phyloP scores from a whole-genome alignment of 2,113 vertebrate species.

The Pteropus alecto region DNA sequence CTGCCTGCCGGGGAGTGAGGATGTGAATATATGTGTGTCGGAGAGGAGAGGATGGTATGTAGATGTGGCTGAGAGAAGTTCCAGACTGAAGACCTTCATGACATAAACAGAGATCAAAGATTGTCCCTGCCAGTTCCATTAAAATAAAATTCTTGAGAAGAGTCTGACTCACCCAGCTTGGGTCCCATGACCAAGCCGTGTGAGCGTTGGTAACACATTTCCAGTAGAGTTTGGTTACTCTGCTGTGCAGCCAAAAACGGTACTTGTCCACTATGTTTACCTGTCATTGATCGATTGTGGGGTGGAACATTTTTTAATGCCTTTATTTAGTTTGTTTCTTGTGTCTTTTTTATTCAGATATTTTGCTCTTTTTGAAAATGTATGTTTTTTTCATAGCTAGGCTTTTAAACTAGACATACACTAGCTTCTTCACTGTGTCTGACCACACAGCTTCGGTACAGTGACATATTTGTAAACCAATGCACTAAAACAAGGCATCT shows the following conservation, averaged over 20 bases:
- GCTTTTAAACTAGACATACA: not conserved
- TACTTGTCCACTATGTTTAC: no score
- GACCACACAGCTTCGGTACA: not conserved
- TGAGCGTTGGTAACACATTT: not conserved
- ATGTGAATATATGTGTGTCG: not conserved
- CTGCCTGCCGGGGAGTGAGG: not conserved
- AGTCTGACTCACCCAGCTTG: not conserved
- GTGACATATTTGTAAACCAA: not conserved
- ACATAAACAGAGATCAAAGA: not conserved
- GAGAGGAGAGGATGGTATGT: not conserved
- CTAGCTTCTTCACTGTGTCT: not conserved
- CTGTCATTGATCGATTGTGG: not conserved
- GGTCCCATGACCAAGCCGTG: not conserved
- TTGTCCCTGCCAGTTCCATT: not conserved
- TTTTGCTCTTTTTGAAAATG: not conserved
- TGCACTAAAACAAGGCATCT: not conserved
- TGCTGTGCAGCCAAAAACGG: not conserved
- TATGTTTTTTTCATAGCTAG: not conserved
- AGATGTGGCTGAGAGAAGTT: not conserved
- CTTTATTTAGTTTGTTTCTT: not conserved
- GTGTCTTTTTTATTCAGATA: not conserved
- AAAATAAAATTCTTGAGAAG: not conserved
- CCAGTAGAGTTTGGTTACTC: not conserved
- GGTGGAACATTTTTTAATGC: not conserved
- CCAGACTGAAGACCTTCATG: not conserved